A percentile compares a stretch with the other conserved stretches of the same genome.
These are phyloP conservation scores for Malacoctenus gilli DNA, from an alignment of 2,797 vertebrate species.

Conservation along the genomic window DNA sequence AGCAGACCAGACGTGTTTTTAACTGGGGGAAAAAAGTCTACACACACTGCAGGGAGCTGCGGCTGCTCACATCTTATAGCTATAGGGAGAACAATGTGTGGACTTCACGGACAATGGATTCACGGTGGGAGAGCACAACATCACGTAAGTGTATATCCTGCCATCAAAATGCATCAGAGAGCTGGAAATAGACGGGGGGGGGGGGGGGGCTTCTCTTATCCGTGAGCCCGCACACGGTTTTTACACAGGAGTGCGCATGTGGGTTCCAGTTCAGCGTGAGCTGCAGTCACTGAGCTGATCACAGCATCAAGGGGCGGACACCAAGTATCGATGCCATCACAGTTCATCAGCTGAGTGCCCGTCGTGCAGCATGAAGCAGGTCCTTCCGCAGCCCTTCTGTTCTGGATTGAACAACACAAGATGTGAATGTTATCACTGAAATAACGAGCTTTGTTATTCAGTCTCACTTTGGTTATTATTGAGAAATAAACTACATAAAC, in stretches of 20 bases:
- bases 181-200: not conserved
- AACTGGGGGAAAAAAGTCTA: too few species aligned
- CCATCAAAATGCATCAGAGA: not conserved
- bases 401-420: too few species aligned
- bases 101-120: conserved; percentile 25
- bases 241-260: not conserved
- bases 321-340: too few species aligned
- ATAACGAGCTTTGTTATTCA: too few species aligned
- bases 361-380: too few species aligned
- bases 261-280: not conserved
- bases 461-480: too few species aligned
- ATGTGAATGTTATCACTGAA: too few species aligned
- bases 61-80: not conserved
- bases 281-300: too few species aligned
- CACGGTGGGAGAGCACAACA: conserved; percentile 22
- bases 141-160: conserved; percentile 33
- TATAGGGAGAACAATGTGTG: conserved; percentile 18
- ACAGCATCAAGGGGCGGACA: not conserved
- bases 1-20: not conserved
- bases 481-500: not conserved
- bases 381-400: too few species aligned
- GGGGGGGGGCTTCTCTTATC: too few species aligned
- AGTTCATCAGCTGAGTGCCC: too few species aligned
- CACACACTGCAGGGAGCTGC: not conserved
- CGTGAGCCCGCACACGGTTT: not conserved